phyloP scores from a whole-genome alignment of 2,888 invertebrate species.

The Caenorhabditis afra region DNA sequence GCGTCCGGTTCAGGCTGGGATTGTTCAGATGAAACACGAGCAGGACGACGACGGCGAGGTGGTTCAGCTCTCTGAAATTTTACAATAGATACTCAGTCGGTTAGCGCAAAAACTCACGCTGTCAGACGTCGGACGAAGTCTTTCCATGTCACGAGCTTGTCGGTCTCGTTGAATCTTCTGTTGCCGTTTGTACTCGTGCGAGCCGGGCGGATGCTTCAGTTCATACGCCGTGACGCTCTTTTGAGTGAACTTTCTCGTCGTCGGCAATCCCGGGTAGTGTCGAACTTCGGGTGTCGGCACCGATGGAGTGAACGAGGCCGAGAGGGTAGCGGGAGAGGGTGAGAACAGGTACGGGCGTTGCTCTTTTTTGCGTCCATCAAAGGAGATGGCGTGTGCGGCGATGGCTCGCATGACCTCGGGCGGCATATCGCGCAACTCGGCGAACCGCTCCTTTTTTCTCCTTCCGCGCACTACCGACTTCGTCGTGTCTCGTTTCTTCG shows the following conservation, averaged over 20 bases:
- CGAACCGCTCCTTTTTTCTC: constrained; percentile 21
- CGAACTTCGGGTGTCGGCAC: constrained; percentile 13
- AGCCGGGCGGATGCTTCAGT: no score
- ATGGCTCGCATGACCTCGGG: constrained; percentile 43
- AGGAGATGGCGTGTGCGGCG: constrained; percentile 39
- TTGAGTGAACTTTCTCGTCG: not conserved
- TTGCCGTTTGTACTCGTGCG: no score
- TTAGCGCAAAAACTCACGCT: no score
- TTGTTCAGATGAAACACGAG: not conserved
- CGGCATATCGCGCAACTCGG: constrained; percentile 27
- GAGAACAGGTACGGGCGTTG: constrained; percentile 18
- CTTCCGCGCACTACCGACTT: constrained; percentile 24
- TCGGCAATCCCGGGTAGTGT: not conserved
- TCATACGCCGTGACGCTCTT: not conserved
- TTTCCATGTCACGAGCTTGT: no score
- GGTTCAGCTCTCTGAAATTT: no score
- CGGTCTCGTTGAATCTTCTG: no score
- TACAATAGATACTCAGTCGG: no score
- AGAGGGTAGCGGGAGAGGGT: constrained; percentile 13
- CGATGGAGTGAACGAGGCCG: not conserved
- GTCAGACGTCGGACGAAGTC: no score
- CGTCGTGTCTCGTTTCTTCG: constrained; percentile 25
- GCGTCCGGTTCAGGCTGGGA: not conserved
- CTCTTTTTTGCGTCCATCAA: constrained; percentile 38
- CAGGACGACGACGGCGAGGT: no score